Base-by-base conservation (phyloP, 1,140 invertebrate genomes). In the Nebria ingens region DNA sequence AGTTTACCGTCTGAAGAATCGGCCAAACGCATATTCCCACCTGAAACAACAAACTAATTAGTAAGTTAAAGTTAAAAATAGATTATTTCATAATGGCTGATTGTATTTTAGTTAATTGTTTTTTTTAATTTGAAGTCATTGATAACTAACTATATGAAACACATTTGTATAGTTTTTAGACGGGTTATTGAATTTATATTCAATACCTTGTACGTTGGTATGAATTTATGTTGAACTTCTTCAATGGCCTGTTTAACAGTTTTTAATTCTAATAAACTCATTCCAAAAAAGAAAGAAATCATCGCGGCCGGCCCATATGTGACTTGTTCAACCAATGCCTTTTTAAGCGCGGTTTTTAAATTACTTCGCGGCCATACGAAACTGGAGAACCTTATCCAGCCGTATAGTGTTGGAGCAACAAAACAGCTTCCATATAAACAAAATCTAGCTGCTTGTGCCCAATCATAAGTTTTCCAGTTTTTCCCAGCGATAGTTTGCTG, bases 11-110 rank as follows among this genome's bases (percentile, higher is more conserved):
- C 71, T 91, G 89, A 22, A 91, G 66, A 52, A 86, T 63, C 25
- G 89, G 89, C 89, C 90, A 93, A 15, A 90, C 75, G 58, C 82
- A 86, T 21, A 85, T 73, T 45, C 81, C 88, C 58, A 89, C 79
- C 89, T 92, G 61, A 56, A 77, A 73, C 50, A 42, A 42, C 19
- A 56, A 9, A 17, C 13, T 54, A 9, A 17, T 53, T 49, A 55
- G 45, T 56, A n/a, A 13, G 51, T 21, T 1, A 20, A 23, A 52
- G 17, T 51, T 15, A 11, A 1, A 20, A 2, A 19, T 49, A 2
- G 29, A 38, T 42, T 50, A 25, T 51, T 45, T 57, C 40, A 34
- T 54, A 42, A 22, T 21, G 19, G n/a, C n/a, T n/a, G n/a, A n/a
- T n/a, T n/a, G n/a, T n/a, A n/a, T n/a, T n/a, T n/a, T 19, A 53